A percentile compares a stretch with the other conserved stretches of the same genome.
phyloP scores from a whole-genome alignment of 2,113 vertebrate genomes.

The Serilophus lunatus region DNA sequence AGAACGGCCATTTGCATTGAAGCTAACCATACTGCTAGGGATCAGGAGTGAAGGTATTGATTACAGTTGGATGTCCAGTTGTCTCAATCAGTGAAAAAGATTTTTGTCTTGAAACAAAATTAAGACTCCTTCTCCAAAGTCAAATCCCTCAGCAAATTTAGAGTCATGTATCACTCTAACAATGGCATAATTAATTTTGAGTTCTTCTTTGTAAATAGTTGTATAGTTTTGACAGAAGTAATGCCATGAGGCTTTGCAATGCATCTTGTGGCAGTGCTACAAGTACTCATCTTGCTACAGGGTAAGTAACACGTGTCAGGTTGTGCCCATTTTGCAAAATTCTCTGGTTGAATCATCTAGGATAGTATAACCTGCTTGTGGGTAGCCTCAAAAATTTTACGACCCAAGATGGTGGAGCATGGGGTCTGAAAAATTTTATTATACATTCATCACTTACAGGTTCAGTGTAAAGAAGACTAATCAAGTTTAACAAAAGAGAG shows the following conservation, averaged over 20 bases:
- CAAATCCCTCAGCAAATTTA: not conserved
- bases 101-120: not conserved
- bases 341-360: not conserved
- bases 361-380: not conserved
- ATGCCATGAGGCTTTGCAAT: not conserved
- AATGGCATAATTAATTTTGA: not conserved
- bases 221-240: not conserved
- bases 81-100: not conserved
- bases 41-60: fast-evolving
- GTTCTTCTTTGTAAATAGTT: not conserved
- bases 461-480: not conserved
- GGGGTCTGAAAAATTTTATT: not conserved
- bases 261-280: not conserved
- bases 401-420: not conserved
- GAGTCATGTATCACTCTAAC: too few species aligned
- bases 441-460: not conserved
- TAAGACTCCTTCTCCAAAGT: not conserved
- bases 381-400: not conserved
- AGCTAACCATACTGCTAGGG: not conserved
- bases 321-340: not conserved
- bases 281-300: not conserved
- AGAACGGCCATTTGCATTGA: not conserved
- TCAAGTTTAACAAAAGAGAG: not conserved
- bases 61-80: not conserved
- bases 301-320: not conserved